Evolutionary conservation across 2,888 invertebrate species (phyloP).

Genomic region (Philopedon plagiatum): DNA sequence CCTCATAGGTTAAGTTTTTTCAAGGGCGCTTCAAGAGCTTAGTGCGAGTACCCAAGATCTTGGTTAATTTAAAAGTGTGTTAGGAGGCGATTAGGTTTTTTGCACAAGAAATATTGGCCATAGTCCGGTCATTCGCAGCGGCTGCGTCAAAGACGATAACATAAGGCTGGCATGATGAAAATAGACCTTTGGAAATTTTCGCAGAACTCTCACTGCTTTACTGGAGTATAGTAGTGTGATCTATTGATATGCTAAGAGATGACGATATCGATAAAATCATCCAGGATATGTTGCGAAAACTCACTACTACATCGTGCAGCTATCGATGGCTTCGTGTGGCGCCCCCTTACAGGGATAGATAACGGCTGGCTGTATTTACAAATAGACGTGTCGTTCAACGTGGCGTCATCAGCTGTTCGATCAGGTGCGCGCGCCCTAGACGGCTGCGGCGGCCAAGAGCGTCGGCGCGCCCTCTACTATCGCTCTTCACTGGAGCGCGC

Average conservation of each 20-base stretch:
- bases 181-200: conserved; percentile 5
- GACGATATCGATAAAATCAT: too few relatives aligned
- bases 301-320: conserved; percentile 12
- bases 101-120: conserved; percentile 23
- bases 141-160: conserved; percentile 11
- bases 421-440: conserved; percentile 59
- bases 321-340: conserved; percentile 38
- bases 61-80: background rate
- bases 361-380: conserved; percentile 44
- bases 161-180: conserved; percentile 20
- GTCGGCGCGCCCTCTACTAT: conserved; percentile 42
- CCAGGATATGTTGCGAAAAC: conserved; percentile 33
- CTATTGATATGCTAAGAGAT: too few relatives aligned
- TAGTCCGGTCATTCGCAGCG: conserved; percentile 12
- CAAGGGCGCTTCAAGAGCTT: too few relatives aligned
- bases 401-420: conserved; percentile 65
- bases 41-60: background rate
- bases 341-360: conserved; percentile 41
- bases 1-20: too few relatives aligned
- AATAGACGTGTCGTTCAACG: conserved; percentile 47
- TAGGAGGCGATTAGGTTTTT: conserved; percentile 7
- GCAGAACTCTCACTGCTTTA: background rate
- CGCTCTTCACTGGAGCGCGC: conserved; percentile 33
- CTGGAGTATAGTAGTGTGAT: background rate
- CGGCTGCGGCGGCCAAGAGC: conserved; percentile 24